Percentiles rank a stretch among this genome's conserved stretches.
phyloP scores from a whole-genome alignment of 2,797 vertebrate genomes.

The Lepus oiostolus region DNA sequence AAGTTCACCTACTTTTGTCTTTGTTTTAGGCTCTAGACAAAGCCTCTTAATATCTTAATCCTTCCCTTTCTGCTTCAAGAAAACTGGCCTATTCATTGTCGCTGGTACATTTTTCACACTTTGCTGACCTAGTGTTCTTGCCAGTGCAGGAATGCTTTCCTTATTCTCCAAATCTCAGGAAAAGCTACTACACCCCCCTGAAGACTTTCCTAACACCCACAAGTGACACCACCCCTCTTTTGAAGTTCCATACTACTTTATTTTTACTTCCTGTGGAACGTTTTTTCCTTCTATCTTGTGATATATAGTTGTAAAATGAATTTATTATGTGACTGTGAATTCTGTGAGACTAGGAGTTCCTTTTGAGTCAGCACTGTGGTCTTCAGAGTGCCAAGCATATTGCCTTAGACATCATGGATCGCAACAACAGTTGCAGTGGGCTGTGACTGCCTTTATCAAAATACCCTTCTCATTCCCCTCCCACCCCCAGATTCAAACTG shows the following conservation, averaged over 20 bases:
- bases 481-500: neutral
- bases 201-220: neutral
- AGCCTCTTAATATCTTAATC: neutral
- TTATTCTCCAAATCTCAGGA: neutral
- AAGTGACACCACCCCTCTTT: neutral
- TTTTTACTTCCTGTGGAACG: neutral
- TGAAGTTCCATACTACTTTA: constrained; percentile 6
- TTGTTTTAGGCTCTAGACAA: neutral
- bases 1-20: neutral
- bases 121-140: neutral
- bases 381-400: neutral
- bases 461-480: neutral
- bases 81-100: neutral
- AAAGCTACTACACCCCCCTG: neutral
- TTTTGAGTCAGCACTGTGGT: neutral
- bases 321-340: neutral
- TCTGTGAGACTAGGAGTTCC: neutral
- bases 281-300: neutral
- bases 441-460: neutral
- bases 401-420: neutral
- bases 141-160: neutral
- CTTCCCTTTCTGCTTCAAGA: neutral
- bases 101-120: neutral
- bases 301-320: neutral
- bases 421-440: neutral